Base-by-base conservation (phyloP, 1,140 invertebrate genomes). In the Philotrypesis tridentata region DNA sequence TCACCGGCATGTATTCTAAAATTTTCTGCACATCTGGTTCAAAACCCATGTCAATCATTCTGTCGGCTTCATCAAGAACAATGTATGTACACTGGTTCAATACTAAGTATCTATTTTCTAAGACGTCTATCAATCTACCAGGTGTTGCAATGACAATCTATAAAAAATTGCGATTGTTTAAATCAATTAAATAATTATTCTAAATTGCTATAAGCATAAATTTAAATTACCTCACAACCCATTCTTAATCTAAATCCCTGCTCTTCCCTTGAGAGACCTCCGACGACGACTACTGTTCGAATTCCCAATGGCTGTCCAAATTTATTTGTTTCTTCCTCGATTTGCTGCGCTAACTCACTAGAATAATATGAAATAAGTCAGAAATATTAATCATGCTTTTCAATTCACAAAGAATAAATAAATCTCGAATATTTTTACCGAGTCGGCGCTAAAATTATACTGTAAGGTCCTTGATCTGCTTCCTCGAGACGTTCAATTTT, bases 21-120 rank as follows among this genome's bases (percentile, higher is more conserved):
- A 99, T 99, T 89, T 98, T 99, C 88, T 99, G 98, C 0, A 99
- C 98, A 90, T 99, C 96, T 43, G 97, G 96, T 91, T 99, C 99
- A 91, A 99, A 99, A 92, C 99, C 98, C 97, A 99, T 99, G 92
- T 99, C 98, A 92, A 99, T 99, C 98, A 99, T 99, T 88, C 98
- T 94, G 93, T 99, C 98, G 68, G 98, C 98, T 93, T 98, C 97
- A 88, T 98, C 97, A 70, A 98, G 92, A n/a, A 98, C 97, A 85
- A 97, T 97, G 88, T 97, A 97, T 68, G 96, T 97, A 89, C 99
- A 99, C 88, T 99, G 97, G 91, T 96, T 97, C 0, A 99, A 92
- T 11, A 99, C 98, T 74, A 99, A 93, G 90, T 99, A 99, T 84
- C 98, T 94, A 92, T 99, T 99, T 92, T 99, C 99, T 70, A 99